Evolutionary conservation across 1,140 invertebrate species (phyloP), one percentile per base, ranked within the genome.

Genomic region (Hestina assimilis): DNA sequence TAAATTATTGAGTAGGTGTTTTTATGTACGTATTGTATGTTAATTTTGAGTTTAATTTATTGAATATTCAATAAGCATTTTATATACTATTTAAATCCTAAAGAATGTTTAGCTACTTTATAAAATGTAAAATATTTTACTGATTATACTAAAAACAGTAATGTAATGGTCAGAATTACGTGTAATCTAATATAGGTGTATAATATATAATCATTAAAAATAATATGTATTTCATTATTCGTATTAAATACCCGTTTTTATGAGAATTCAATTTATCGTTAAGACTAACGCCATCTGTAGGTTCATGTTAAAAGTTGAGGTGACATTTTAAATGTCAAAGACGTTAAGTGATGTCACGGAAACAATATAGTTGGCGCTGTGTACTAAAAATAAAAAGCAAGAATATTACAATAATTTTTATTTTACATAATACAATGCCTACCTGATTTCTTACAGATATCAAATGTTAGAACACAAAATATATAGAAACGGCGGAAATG

Each of bases 391-490:
- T 33, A 29, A 58, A 59, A 54, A 42, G 7, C 33, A 12, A 20
- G 19, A 0, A 31, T 21, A 51, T 42, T 47, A 64, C 33, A 61
- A 68, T 71, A 73, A 76, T 66, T 76, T 45, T 60, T 65, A 65
- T 58, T 66, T 73, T 73, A 76, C 74, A 76, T 66, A 74, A 69
- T 66, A 72, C 62, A 69, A 59, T 59, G 47, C 52, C 56, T 59
- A 59, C 56, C 48, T 33, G 42, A 38, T 43, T 31, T 55, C 40
- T 59, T 59, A 59, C 28, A 58, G 38, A 46, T 46, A 51, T 24
- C 48, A 29, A n/a, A 29, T 38, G 41, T 46, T 45, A 43, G 41
- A 46, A 35, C 46, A 45, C 42, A 35, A 29, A 54, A 54, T 35
- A 43, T 33, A 26, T 8, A 41, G 29, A 43, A 47, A 62, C 45